These are phyloP conservation scores for Melopsittacus undulatus DNA, from an alignment of 2,797 vertebrate genomes.

Conservation along the genomic window DNA sequence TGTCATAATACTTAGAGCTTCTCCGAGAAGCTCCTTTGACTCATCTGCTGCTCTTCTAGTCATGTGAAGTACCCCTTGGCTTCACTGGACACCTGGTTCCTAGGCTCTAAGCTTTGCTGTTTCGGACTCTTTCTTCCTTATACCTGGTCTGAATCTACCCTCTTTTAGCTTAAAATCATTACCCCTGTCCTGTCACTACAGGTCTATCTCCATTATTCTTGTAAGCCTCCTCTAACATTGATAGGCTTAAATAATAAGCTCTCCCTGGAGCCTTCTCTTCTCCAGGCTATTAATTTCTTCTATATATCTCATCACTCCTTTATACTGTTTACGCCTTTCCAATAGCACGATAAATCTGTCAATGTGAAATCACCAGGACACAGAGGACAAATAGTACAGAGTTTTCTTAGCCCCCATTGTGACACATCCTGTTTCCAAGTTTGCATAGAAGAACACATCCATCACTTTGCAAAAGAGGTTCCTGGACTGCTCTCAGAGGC, in stretches of 20 bases:
- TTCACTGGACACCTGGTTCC: neutral
- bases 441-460: slow-evolving; percentile 25
- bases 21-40: neutral
- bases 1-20: neutral
- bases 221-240: neutral
- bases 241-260: neutral
- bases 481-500: neutral
- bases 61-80: neutral
- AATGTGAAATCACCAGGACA: neutral
- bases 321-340: neutral
- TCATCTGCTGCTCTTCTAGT: neutral
- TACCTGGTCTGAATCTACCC: neutral
- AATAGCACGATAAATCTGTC: slow-evolving; percentile 17
- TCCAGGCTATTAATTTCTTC: neutral
- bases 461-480: slow-evolving; percentile 37
- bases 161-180: neutral
- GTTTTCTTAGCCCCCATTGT: slow-evolving; percentile 16
- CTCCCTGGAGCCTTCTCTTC: neutral
- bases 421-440: slow-evolving; percentile 19
- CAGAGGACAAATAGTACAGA: neutral
- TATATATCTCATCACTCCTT: neutral
- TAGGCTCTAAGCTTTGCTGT: neutral
- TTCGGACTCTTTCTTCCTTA: neutral
- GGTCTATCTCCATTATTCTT: neutral
- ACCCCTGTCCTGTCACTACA: neutral